Evolutionary conservation across 2,113 vertebrate species (phyloP), one percentile per base, ranked within the genome.

Genomic region (Ochotona princeps): DNA sequence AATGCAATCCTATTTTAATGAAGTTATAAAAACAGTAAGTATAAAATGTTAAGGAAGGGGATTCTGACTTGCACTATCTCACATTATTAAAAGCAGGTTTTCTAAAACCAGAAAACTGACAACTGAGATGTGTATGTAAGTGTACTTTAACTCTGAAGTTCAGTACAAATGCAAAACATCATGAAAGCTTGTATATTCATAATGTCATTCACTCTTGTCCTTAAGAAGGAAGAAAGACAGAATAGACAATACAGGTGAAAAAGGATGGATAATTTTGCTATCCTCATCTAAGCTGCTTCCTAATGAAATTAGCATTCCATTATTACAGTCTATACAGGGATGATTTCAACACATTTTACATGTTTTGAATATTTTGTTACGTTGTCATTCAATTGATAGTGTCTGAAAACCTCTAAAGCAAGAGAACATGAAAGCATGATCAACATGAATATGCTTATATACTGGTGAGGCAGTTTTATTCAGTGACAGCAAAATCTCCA

Each of bases 311-410:
- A 60, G 32, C 84, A 96, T 78, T 94, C 65, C 72, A 57, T 73
- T 90, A 90, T 95, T 92, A 92, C 0, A 84, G 67, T 63, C 75
- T 89, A 83, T 25, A 83, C n/a, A 91, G 73, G 88, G 74, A 74
- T 51, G 70, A 94, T 79, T 89, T 89, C 83, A 82, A 84, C 80
- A 92, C 81, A 79, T 47, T 84, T 32, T 74, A 44, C 26, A 90
- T 70, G 60, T 92, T 95, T 96, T 94, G 89, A 95, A 57, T 95
- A 87, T 82, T 93, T 96, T 60, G 38, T n/a, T 91, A 94, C 91
- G 91, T 87, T 89, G 79, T 78, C 67, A 65, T 54, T 95, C 38
- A 92, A 49, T 83, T 82, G 70, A 94, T 47, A 89, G 75, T n/a
- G 81, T 69, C 67, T 89, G 80, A 94, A 92, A 93, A 57, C 14